Percentiles rank a stretch among this genome's conserved stretches.
These are phyloP conservation scores for Leptogaster cylindrica DNA, from an alignment of 2,888 invertebrate species.

Conservation along the genomic window DNA sequence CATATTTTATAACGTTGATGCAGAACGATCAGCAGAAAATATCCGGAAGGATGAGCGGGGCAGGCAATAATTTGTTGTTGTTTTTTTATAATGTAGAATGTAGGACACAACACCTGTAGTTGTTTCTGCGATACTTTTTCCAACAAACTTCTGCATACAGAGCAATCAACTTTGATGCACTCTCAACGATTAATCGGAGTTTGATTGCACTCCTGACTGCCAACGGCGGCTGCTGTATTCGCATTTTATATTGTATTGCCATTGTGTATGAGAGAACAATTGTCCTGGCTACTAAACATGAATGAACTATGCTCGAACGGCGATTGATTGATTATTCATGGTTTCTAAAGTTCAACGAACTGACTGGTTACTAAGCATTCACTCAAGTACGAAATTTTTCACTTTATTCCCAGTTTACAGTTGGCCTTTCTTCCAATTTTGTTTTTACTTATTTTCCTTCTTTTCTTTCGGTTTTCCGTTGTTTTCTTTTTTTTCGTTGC, in stretches of 20 bases:
- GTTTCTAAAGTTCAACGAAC: slow-evolving; percentile 18
- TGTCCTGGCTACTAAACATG: neutral
- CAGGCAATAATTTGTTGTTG: neutral
- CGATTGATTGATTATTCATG: neutral
- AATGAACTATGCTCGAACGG: neutral
- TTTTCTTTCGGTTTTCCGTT: neutral
- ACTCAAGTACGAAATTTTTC: neutral
- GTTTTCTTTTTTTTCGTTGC: no score
- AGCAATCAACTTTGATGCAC: slow-evolving; percentile 36
- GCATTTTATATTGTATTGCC: slow-evolving; percentile 3
- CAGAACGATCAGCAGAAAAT: slow-evolving; percentile 6
- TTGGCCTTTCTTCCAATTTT: no score
- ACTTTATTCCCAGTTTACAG: neutral
- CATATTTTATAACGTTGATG: slow-evolving; percentile 13
- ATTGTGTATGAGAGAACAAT: slow-evolving; percentile 17
- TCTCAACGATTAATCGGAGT: slow-evolving; percentile 30
- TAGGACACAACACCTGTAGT: slow-evolving; percentile 34
- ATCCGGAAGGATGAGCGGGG: neutral
- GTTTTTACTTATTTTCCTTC: no score
- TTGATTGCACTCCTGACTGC: slow-evolving; percentile 34
- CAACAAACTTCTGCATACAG: neutral
- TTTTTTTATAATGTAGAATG: no score
- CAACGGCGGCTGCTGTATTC: slow-evolving; percentile 25
- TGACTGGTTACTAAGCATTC: slow-evolving; percentile 11
- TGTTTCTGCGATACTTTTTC: neutral